A percentile compares a stretch with the other conserved stretches of the same genome.
Evolutionary conservation across 2,888 invertebrate genomes (phyloP).

Genomic region (Xanthia icteritia): DNA sequence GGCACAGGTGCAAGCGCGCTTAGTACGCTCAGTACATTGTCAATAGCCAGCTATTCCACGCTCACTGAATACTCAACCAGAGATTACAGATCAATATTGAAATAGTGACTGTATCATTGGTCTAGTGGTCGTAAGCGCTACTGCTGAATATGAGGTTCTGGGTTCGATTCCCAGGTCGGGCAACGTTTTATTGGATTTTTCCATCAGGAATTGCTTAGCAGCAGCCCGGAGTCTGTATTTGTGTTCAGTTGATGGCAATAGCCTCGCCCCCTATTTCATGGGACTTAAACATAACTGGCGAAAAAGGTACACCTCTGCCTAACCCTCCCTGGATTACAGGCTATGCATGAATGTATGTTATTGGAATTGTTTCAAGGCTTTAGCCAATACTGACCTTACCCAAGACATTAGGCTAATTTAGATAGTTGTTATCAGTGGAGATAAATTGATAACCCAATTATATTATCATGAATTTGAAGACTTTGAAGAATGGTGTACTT

Average conservation of each 20-base stretch:
- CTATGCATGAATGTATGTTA: neutral
- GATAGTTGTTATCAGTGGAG: neutral
- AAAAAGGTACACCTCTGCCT: no score
- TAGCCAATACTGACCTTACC: neutral
- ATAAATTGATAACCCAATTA: neutral
- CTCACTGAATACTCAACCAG: slow-evolving; percentile 39
- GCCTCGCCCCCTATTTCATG: no score
- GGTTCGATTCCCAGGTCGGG: no score
- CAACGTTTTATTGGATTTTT: no score
- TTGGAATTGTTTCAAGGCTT: neutral
- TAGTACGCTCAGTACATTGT: slow-evolving; percentile 29
- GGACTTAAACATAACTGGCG: no score
- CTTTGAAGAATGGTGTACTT: neutral
- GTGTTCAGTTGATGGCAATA: no score
- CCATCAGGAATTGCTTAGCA: no score
- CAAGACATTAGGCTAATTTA: neutral
- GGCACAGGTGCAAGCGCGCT: slow-evolving; percentile 29
- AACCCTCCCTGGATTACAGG: no score
- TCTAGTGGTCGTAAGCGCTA: no score
- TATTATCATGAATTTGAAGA: slow-evolving; percentile 2
- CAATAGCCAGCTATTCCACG: slow-evolving; percentile 33
- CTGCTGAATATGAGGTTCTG: no score
- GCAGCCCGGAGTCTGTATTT: no score
- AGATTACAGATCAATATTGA: slow-evolving; percentile 38
- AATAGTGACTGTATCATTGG: neutral